Evolutionary conservation across 2,113 vertebrate genomes (phyloP).

Genomic region (Catharus fuscescens): DNA sequence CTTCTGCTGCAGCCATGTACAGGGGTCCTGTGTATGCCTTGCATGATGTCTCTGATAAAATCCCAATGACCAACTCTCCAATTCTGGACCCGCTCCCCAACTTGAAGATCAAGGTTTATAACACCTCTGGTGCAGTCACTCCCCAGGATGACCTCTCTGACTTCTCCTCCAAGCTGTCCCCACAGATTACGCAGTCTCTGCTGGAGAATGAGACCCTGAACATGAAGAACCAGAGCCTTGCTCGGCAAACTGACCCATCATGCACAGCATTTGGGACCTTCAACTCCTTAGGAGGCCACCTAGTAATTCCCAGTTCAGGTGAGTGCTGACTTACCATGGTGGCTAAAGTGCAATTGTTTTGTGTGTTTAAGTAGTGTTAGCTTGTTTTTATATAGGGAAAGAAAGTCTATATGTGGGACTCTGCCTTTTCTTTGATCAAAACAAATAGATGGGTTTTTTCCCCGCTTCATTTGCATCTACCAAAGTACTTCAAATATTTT

Average conservation of each 20-base stretch:
- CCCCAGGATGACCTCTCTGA: slow-evolving; percentile 91
- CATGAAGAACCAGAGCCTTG: slow-evolving; percentile 87
- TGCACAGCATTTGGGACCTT: slow-evolving; percentile 91
- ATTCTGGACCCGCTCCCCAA: slow-evolving; percentile 93
- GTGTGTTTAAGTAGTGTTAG: not conserved
- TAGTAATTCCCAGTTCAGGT: slow-evolving; percentile 95
- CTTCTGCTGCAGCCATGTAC: slow-evolving; percentile 95
- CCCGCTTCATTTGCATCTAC: not conserved
- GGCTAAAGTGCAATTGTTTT: not conserved
- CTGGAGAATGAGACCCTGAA: slow-evolving; percentile 89
- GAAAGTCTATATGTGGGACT: not conserved
- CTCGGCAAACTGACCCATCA: slow-evolving; percentile 88
- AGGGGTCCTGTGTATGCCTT: slow-evolving; percentile 92
- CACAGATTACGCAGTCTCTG: slow-evolving; percentile 89
- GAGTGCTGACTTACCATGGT: not conserved
- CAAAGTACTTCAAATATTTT: not conserved
- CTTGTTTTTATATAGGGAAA: not conserved
- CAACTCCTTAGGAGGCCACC: slow-evolving; percentile 94
- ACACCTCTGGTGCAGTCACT: slow-evolving; percentile 87
- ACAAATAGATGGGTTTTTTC: not conserved
- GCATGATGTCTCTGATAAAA: slow-evolving; percentile 94
- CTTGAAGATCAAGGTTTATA: slow-evolving; percentile 96
- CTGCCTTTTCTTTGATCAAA: not conserved
- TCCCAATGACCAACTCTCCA: slow-evolving; percentile 96
- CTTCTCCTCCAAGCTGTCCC: slow-evolving; percentile 90